Percentiles rank a stretch among this genome's conserved stretches.
Conservation (phyloP, 2,113 vertebrate species). For the Manacus vitellinus region DNA sequence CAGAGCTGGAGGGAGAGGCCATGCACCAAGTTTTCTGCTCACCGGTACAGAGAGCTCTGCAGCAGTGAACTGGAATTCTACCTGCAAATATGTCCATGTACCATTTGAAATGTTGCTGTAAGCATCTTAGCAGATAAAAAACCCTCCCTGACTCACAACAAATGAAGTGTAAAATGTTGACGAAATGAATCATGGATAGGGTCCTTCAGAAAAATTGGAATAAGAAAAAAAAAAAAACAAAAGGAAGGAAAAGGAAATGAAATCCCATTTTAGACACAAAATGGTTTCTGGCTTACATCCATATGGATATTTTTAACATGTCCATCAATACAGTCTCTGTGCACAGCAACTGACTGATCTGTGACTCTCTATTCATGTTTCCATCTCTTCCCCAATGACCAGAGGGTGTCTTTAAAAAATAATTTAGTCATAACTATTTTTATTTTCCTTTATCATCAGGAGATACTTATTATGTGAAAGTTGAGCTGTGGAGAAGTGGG, state of each 20-base stretch:
- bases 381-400: background rate
- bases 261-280: constrained; percentile 27
- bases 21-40: background rate
- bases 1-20: background rate
- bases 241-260: constrained; percentile 41
- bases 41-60: background rate
- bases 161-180: rapidly evolving
- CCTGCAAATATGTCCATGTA: background rate
- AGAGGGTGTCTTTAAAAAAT: background rate
- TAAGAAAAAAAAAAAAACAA: background rate
- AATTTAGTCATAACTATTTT: background rate
- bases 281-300: constrained; percentile 41
- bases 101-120: background rate
- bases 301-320: constrained; percentile 37
- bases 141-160: background rate
- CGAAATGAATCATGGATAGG: background rate
- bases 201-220: background rate
- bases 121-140: background rate
- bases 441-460: background rate
- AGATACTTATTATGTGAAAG: background rate
- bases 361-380: background rate
- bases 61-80: background rate
- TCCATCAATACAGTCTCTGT: constrained; percentile 35
- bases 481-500: background rate
- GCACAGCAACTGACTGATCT: background rate